Conservation (phyloP, 2,888 invertebrate genomes). For the Hydroisotoma schaefferi region DNA sequence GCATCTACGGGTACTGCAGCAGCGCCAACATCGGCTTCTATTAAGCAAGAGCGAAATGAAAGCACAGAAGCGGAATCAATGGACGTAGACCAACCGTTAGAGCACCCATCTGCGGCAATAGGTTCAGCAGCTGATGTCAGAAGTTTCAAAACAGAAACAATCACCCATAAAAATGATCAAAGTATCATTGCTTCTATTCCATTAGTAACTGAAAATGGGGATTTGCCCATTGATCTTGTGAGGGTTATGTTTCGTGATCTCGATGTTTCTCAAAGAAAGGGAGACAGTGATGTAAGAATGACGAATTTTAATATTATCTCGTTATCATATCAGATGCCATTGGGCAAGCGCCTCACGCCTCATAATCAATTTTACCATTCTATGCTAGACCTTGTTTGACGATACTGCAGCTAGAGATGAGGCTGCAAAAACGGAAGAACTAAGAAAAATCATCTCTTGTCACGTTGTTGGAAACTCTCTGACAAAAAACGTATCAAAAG, state of each 20-base stretch:
- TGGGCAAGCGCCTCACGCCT: background rate
- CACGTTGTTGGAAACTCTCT: conserved; percentile 92
- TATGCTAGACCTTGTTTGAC: conserved; percentile 65
- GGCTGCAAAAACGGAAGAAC: conserved; percentile 84
- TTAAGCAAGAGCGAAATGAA: conserved; percentile 40
- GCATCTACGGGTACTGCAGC: conserved; percentile 16
- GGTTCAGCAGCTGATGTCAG: conserved; percentile 5
- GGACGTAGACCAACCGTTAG: conserved; percentile 37
- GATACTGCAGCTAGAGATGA: conserved; percentile 85
- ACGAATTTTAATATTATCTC: background rate
- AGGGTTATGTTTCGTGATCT: conserved; percentile 36
- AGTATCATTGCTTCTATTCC: background rate
- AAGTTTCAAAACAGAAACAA: conserved; percentile 12
- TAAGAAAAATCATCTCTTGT: conserved; percentile 82
- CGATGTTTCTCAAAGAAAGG: conserved; percentile 29
- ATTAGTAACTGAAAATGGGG: conserved; percentile 13
- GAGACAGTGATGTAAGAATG: conserved; percentile 27
- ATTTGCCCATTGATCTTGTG: conserved; percentile 36
- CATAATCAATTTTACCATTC: background rate
- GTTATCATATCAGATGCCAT: background rate
- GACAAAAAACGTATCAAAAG: conserved; percentile 77
- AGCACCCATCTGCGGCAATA: conserved; percentile 34
- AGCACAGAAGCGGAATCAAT: conserved; percentile 27
- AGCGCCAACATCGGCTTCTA: conserved; percentile 18
- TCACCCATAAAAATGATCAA: background rate